A percentile compares a stretch with the other conserved stretches of the same genome.
phyloP scores from a whole-genome alignment of 2,888 invertebrate species.

The Margaritifera margaritifera region DNA sequence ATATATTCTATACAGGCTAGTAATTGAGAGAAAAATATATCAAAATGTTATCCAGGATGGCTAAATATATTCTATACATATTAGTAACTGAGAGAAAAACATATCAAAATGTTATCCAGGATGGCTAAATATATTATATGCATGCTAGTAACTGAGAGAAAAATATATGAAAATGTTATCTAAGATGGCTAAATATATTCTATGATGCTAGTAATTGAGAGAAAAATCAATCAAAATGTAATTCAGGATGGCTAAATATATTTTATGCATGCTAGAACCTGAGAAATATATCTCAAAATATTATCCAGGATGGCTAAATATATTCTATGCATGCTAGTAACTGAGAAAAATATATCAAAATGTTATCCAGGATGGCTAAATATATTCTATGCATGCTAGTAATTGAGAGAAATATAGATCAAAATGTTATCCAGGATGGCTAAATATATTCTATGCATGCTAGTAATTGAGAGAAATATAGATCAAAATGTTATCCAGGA shows the following conservation, averaged over 20 bases:
- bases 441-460: too few relatives aligned
- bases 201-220: not conserved
- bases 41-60: not conserved
- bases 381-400: too few relatives aligned
- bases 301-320: not conserved
- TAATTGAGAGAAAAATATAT: not conserved
- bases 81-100: not conserved
- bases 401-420: not conserved
- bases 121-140: too few relatives aligned
- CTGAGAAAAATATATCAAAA: conserved; percentile 1
- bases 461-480: conserved; percentile 1
- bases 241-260: not conserved
- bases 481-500: not conserved
- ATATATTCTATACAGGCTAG: too few relatives aligned
- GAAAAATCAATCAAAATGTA: not conserved
- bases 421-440: not conserved
- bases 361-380: not conserved
- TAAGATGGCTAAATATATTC: not conserved
- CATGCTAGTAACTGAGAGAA: not conserved
- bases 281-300: not conserved
- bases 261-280: too few relatives aligned
- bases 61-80: too few relatives aligned
- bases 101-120: not conserved
- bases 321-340: too few relatives aligned
- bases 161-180: not conserved